Conservation (phyloP, 2,888 invertebrate genomes). For the Rhodophaea formosa region DNA sequence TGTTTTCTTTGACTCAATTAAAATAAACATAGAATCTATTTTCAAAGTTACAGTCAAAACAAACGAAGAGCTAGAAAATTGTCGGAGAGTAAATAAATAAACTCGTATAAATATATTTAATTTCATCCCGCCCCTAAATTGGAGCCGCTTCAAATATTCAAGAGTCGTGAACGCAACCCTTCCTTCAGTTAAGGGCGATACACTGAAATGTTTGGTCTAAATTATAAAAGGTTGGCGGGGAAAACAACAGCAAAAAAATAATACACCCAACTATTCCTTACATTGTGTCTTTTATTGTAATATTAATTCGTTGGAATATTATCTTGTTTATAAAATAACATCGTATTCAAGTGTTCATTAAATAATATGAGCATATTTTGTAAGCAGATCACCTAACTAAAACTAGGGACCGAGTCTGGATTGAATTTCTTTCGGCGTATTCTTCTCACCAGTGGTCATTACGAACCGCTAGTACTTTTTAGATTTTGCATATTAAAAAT, state of each 20-base stretch:
- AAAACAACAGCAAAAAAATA: not conserved
- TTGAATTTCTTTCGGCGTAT: too few relatives aligned
- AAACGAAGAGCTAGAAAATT: constrained; percentile 32
- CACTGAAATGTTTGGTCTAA: constrained; percentile 42
- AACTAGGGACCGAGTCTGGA: too few relatives aligned
- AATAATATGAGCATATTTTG: too few relatives aligned
- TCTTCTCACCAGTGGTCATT: too few relatives aligned
- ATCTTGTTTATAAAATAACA: not conserved
- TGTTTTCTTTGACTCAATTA: too few relatives aligned
- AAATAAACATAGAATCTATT: not conserved
- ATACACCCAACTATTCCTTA: too few relatives aligned
- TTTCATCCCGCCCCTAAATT: constrained; percentile 75
- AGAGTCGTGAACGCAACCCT: constrained; percentile 78
- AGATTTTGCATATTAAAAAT: too few relatives aligned
- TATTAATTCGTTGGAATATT: too few relatives aligned
- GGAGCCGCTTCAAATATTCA: constrained; percentile 78
- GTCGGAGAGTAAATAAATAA: constrained; percentile 68
- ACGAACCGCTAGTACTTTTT: too few relatives aligned
- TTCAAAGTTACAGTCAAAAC: constrained; percentile 38
- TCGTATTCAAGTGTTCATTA: too few relatives aligned
- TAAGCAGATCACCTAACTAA: too few relatives aligned
- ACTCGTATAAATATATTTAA: constrained; percentile 78
- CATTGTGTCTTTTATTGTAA: too few relatives aligned
- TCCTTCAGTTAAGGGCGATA: constrained; percentile 69
- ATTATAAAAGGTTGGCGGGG: constrained; percentile 19